Conservation (phyloP, 2,888 invertebrate genomes). For the Stegophylla sp. region DNA sequence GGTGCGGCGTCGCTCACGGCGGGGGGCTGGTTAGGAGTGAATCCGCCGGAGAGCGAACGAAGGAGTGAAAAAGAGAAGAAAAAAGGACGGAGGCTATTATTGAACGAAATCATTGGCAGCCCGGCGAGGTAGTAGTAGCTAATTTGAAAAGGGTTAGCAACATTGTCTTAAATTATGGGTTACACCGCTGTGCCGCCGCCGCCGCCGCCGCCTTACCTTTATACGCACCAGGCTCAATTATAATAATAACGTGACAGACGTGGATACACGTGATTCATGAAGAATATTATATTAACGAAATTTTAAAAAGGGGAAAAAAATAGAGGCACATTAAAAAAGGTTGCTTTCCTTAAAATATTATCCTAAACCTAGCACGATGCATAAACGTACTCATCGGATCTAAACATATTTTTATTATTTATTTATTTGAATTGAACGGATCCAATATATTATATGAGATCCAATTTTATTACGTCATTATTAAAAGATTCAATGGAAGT, state of each 20-base stretch:
- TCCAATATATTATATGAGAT: no score
- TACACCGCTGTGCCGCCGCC: slow-evolving; percentile 20
- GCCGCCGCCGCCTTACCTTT: slow-evolving; percentile 12
- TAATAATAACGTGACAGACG: slow-evolving; percentile 54
- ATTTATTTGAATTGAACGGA: no score
- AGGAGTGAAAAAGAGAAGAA: background rate
- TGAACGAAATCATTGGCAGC: slow-evolving; percentile 56
- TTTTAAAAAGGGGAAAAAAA: slow-evolving; percentile 11
- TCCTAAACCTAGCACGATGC: no score
- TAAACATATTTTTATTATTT: no score
- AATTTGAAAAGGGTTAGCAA: slow-evolving; percentile 56
- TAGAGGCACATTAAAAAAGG: slow-evolving; percentile 3
- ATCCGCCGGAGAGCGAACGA: background rate
- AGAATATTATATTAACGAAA: slow-evolving; percentile 36
- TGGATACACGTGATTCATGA: slow-evolving; percentile 47
- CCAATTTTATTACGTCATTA: no score
- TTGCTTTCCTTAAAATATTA: background rate
- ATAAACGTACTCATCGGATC: no score
- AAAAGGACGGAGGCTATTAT: slow-evolving; percentile 51
- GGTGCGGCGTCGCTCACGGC: slow-evolving; percentile 47
- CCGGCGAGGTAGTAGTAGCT: slow-evolving; percentile 47
- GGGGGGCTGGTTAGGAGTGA: slow-evolving; percentile 28
- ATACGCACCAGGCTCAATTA: slow-evolving; percentile 29
- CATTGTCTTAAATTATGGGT: slow-evolving; percentile 57
- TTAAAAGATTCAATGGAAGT: no score